Percentiles rank a stretch among this genome's conserved stretches.
These are phyloP conservation scores for Melozone crissalis DNA, from an alignment of 2,113 vertebrate genomes.

Conservation along the genomic window DNA sequence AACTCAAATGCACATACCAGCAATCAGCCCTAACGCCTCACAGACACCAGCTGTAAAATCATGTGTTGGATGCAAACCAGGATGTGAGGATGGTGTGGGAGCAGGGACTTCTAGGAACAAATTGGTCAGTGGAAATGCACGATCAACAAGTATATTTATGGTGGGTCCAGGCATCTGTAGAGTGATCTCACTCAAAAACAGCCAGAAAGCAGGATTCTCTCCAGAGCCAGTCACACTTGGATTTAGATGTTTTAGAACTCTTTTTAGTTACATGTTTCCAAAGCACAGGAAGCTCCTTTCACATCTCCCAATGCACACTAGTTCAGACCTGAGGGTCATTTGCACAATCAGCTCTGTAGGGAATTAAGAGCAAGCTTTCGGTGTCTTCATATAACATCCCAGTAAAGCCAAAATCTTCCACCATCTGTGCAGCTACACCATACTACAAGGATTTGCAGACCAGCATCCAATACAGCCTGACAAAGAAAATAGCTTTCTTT, in stretches of 20 bases:
- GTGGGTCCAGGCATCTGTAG: neutral
- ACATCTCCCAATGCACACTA: neutral
- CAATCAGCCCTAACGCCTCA: neutral
- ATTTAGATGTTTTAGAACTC: neutral
- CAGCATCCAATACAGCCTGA: neutral
- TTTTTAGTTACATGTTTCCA: neutral
- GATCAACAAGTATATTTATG: neutral
- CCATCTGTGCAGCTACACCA: neutral
- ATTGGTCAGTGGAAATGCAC: fast-evolving
- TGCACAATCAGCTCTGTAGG: neutral
- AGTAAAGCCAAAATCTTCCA: neutral
- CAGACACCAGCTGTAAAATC: conserved; percentile 21
- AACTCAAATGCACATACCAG: neutral
- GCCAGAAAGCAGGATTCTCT: neutral
- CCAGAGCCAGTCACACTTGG: neutral
- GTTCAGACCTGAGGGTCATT: neutral
- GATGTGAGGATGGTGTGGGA: neutral
- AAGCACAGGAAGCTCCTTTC: fast-evolving
- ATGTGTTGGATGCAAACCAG: neutral
- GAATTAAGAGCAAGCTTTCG: neutral
- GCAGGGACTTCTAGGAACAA: conserved; percentile 8
- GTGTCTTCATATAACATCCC: neutral
- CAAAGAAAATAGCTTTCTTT: neutral
- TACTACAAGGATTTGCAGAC: neutral
- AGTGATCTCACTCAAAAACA: neutral